These are phyloP conservation scores for Vanessa tameamea DNA, from an alignment of 1,140 invertebrate species.

Conservation along the genomic window DNA sequence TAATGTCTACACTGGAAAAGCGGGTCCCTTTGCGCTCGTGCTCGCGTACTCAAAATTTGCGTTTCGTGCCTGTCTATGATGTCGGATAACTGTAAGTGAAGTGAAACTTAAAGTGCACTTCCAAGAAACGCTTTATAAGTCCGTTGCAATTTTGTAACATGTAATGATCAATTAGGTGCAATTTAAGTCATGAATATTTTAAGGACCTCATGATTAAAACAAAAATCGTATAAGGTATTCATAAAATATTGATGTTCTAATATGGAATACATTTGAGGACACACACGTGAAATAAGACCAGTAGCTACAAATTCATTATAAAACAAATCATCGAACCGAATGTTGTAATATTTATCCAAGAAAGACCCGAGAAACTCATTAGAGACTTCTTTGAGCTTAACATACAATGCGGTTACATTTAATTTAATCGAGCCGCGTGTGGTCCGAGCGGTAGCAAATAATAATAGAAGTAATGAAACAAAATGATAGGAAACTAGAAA, in stretches of 20 bases:
- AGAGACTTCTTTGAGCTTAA: slow-evolving; percentile 53
- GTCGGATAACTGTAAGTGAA: slow-evolving; percentile 22
- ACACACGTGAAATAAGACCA: slow-evolving; percentile 3
- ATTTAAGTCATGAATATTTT: slow-evolving; percentile 22
- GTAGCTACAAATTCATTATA: slow-evolving; percentile 12
- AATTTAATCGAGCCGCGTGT: slow-evolving; percentile 73
- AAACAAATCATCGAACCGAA: slow-evolving; percentile 20
- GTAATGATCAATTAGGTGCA: slow-evolving; percentile 32
- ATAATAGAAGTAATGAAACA: slow-evolving; percentile 64
- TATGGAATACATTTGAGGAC: not conserved
- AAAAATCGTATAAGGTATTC: not conserved
- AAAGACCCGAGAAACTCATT: slow-evolving; percentile 58
- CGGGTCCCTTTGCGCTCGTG: slow-evolving; percentile 41
- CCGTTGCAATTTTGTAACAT: slow-evolving; percentile 22
- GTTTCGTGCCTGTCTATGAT: slow-evolving; percentile 30
- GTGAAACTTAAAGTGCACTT: slow-evolving; percentile 23
- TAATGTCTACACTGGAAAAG: slow-evolving; percentile 76
- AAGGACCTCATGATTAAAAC: not conserved
- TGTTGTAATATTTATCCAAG: slow-evolving; percentile 48
- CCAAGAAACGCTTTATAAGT: slow-evolving; percentile 29
- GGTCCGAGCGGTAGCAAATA: slow-evolving; percentile 61
- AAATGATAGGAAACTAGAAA: slow-evolving; percentile 44
- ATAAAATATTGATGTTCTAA: not conserved
- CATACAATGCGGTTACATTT: slow-evolving; percentile 65
- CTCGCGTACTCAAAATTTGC: slow-evolving; percentile 36